Conservation (phyloP, 2,888 invertebrate genomes). For the Microctonus hyperodae region DNA sequence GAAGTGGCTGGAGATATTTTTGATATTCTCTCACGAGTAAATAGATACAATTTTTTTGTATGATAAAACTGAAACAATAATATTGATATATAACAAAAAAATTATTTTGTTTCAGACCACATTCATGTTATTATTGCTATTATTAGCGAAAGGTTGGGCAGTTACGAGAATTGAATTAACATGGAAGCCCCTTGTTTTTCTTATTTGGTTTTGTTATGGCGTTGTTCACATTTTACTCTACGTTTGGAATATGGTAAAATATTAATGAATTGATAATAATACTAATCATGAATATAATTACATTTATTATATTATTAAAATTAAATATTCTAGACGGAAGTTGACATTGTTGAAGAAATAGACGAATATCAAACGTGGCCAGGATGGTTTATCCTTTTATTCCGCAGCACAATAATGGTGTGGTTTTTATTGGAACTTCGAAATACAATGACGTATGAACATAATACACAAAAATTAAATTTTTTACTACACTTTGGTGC, state of each 20-base stretch:
- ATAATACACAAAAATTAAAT: slow-evolving; percentile 83
- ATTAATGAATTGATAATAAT: too few species aligned
- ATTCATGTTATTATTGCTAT: slow-evolving; percentile 89
- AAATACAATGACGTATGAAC: slow-evolving; percentile 81
- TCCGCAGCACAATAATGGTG: slow-evolving; percentile 84
- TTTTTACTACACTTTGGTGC: slow-evolving; percentile 97
- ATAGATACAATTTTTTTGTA: slow-evolving; percentile 18
- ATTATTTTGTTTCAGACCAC: slow-evolving; percentile 72
- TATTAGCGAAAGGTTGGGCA: slow-evolving; percentile 97
- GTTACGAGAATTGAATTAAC: slow-evolving; percentile 89
- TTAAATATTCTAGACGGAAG: slow-evolving; percentile 78
- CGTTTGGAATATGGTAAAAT: slow-evolving; percentile 92
- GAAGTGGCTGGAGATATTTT: slow-evolving; percentile 90
- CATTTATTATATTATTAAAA: not conserved
- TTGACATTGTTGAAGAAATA: slow-evolving; percentile 94
- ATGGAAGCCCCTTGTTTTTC: slow-evolving; percentile 83
- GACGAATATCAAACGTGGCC: slow-evolving; percentile 99
- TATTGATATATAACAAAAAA: not conserved
- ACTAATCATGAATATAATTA: too few species aligned
- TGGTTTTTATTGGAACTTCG: slow-evolving; percentile 86
- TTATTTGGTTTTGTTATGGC: slow-evolving; percentile 92
- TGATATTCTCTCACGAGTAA: slow-evolving; percentile 89
- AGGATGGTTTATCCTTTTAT: slow-evolving; percentile 90
- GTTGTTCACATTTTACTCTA: slow-evolving; percentile 91
- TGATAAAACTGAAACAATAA: not conserved